Conservation (phyloP, 1,140 invertebrate genomes). For the Drosophila oshimai region DNA sequence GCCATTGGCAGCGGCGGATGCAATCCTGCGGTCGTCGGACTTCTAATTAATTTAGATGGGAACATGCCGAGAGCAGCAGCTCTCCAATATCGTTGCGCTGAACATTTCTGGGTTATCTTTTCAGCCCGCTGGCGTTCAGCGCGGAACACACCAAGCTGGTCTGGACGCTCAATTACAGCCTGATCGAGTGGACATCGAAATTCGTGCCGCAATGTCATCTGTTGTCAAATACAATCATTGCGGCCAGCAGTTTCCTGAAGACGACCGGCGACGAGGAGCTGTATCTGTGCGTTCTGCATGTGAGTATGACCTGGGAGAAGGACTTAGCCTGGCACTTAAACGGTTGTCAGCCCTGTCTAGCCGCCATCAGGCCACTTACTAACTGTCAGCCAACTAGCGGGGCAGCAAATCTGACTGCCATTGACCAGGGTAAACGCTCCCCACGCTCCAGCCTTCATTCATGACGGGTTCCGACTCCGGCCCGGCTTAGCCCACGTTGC, state of each 20-base stretch:
- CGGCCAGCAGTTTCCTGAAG: slow-evolving; percentile 75
- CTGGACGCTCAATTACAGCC: slow-evolving; percentile 80
- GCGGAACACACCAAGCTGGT: slow-evolving; percentile 72
- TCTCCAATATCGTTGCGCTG: neutral
- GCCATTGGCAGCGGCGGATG: slow-evolving; percentile 8
- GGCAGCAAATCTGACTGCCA: slow-evolving; percentile 35
- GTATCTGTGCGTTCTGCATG: slow-evolving; percentile 79
- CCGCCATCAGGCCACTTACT: slow-evolving; percentile 39
- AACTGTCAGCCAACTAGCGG: slow-evolving; percentile 31
- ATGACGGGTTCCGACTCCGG: slow-evolving; percentile 7
- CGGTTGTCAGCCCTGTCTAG: slow-evolving; percentile 42
- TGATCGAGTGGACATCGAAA: slow-evolving; percentile 83
- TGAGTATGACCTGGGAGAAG: slow-evolving; percentile 47
- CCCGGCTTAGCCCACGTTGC: slow-evolving; percentile 45
- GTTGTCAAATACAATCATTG: slow-evolving; percentile 78
- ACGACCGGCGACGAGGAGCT: slow-evolving; percentile 70
- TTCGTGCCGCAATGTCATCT: slow-evolving; percentile 79
- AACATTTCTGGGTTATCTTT: slow-evolving; percentile 15
- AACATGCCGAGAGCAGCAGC: neutral
- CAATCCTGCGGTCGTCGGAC: slow-evolving; percentile 41
- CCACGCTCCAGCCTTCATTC: neutral
- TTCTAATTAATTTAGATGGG: slow-evolving; percentile 68
- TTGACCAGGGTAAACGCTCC: slow-evolving; percentile 16
- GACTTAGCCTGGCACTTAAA: slow-evolving; percentile 48
- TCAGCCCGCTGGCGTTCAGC: slow-evolving; percentile 66